Evolutionary conservation across 1,140 invertebrate genomes (phyloP).

Genomic region (Drosophila novamexicana): DNA sequence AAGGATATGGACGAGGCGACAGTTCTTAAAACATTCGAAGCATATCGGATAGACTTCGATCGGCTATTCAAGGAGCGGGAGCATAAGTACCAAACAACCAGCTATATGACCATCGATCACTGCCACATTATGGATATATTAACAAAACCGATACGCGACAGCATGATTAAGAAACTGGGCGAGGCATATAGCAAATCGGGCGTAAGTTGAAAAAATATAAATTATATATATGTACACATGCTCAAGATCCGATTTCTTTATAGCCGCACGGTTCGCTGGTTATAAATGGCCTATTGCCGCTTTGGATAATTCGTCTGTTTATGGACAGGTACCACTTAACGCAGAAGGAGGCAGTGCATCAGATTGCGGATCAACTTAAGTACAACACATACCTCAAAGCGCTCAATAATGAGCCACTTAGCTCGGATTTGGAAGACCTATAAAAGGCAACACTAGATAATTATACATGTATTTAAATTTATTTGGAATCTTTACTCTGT

Average conservation of each 20-base stretch:
- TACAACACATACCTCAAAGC: slow-evolving; percentile 53
- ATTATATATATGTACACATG: not conserved
- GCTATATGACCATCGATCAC: slow-evolving; percentile 57
- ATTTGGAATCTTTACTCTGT: slow-evolving; percentile 37
- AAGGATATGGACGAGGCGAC: slow-evolving; percentile 46
- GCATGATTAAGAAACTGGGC: slow-evolving; percentile 61
- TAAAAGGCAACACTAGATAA: not conserved
- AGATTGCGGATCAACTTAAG: slow-evolving; percentile 51
- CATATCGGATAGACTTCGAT: slow-evolving; percentile 55
- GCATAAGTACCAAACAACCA: slow-evolving; percentile 41
- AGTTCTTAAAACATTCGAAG: slow-evolving; percentile 59
- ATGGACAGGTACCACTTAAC: slow-evolving; percentile 63
- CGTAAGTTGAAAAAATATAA: not conserved
- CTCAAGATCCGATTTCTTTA: not conserved
- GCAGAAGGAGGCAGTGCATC: slow-evolving; percentile 37
- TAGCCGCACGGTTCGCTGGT: slow-evolving; percentile 55
- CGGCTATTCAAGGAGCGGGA: slow-evolving; percentile 46
- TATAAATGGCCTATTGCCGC: slow-evolving; percentile 69
- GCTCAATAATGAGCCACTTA: slow-evolving; percentile 47
- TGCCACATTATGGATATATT: slow-evolving; percentile 61
- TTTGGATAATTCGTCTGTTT: slow-evolving; percentile 70
- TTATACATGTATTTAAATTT: slow-evolving; percentile 30
- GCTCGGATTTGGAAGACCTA: slow-evolving; percentile 45
- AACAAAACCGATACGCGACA: slow-evolving; percentile 32
- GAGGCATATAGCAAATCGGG: slow-evolving; percentile 48